phyloP scores from a whole-genome alignment of 2,113 vertebrate genomes.

The Spea multiplicata region DNA sequence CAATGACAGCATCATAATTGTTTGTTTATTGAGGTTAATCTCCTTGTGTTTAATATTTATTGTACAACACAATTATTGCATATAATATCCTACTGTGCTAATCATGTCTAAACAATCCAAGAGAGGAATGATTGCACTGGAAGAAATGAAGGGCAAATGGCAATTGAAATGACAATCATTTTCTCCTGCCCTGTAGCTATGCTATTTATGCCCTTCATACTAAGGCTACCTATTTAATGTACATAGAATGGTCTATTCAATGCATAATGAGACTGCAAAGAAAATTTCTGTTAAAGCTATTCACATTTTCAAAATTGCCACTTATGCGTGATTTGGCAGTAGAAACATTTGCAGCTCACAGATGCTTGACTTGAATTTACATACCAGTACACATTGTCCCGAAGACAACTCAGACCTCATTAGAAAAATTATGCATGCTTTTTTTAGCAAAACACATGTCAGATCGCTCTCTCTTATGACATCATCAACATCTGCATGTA shows the following conservation, averaged over 20 bases:
- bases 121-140: conserved; percentile 1
- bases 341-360: conserved; percentile 42
- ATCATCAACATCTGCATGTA: conserved; percentile 32
- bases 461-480: conserved; percentile 30
- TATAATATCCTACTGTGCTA: neutral
- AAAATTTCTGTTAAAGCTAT: conserved; percentile 32
- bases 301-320: conserved; percentile 41
- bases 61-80: neutral
- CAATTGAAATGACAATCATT: conserved; percentile 24
- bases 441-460: conserved; percentile 36
- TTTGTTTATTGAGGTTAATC: too few relatives aligned
- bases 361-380: conserved; percentile 38
- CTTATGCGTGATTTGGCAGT: conserved; percentile 43
- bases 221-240: conserved; percentile 32
- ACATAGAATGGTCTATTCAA: conserved; percentile 28
- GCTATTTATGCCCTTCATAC: neutral
- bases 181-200: conserved; percentile 14
- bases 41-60: neutral
- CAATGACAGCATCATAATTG: too few relatives aligned
- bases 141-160: conserved; percentile 8
- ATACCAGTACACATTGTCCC: conserved; percentile 18
- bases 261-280: conserved; percentile 22
- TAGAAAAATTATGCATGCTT: conserved; percentile 34
- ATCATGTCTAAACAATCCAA: conserved; percentile 4
- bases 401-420: conserved; percentile 21